Evolutionary conservation across 2,113 vertebrate genomes (phyloP), one percentile per base, ranked within the genome.

Genomic region (Pseudolaguvia tuberculata): DNA sequence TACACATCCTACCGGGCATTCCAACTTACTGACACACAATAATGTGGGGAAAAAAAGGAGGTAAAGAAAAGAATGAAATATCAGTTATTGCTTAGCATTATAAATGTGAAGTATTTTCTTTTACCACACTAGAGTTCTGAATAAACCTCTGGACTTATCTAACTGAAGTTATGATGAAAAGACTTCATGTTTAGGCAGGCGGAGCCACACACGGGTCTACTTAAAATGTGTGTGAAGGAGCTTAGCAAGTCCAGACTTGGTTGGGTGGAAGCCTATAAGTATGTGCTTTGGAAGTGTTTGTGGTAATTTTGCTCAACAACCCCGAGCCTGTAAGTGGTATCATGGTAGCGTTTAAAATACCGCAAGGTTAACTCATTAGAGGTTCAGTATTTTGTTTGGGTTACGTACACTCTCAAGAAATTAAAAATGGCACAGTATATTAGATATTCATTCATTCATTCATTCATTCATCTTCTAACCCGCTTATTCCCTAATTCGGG

Each of bases 211-310:
- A 53, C 48, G 75, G 75, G 4, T 62, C 65, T 56, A 50, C 29
- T 61, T 63, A 50, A 59, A 72, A 51, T 50, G 42, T 67, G 50
- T 71, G 58, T 39, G 61, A 62, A 72, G 68, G 66, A 72, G 57
- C 69, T 2, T 20, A 56, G 72, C 81, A 86, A 86, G 90, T 84
- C 78, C 78, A 87, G 88, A 83, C 91, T 83, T 86, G 88, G 84
- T 78, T 17, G 81, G 75, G 62, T 42, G 73, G 47, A 75, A 72
- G 76, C 56, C 42, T 78, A 42, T 73, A 83, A 83, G 17, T 66
- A 83, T 76, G 81, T 57, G 47, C 72, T 76, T 25, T 20, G 20
- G 48, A 76, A 9, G 56, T n/a, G 31, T 55, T 23, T 29, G 10
- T 75, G 61, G 77, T 80, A 59, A 66, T 76, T 79, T 47, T 72